A percentile compares a stretch with the other conserved stretches of the same genome.
These are phyloP conservation scores for Hypercompe scribonia DNA, from an alignment of 2,888 invertebrate species.

Conservation along the genomic window DNA sequence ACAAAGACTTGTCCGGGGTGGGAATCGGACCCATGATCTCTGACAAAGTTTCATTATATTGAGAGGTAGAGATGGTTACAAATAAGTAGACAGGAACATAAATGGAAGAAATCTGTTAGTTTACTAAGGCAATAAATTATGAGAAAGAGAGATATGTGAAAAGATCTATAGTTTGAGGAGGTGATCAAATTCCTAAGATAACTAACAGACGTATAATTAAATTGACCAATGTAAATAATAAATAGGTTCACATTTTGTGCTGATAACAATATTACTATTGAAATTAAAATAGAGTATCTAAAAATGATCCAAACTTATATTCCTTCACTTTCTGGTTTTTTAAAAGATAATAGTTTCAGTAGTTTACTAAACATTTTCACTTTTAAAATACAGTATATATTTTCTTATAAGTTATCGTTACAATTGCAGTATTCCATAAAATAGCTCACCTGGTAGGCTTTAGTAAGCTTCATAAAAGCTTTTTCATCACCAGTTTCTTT, in stretches of 20 bases:
- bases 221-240: too few species aligned
- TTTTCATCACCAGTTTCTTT: constrained; percentile 99
- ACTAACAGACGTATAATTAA: too few species aligned
- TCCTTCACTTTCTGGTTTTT: neutral
- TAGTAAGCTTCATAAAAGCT: constrained; percentile 98
- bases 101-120: too few species aligned
- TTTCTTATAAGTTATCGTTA: neutral
- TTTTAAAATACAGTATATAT: neutral
- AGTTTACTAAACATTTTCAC: neutral
- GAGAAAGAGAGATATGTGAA: neutral
- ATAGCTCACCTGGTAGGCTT: constrained; percentile 92
- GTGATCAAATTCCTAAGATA: too few species aligned
- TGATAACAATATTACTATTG: neutral
- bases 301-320: neutral
- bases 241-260: neutral
- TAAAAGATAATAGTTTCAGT: neutral
- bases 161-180: too few species aligned
- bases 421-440: neutral
- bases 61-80: neutral
- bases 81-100: neutral
- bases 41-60: too few species aligned
- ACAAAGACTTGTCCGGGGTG: too few species aligned
- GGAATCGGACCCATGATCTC: too few species aligned
- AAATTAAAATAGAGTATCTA: neutral
- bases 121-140: neutral